Base-by-base conservation (phyloP, 2,888 invertebrate species). In the Nymphalis c-album region DNA sequence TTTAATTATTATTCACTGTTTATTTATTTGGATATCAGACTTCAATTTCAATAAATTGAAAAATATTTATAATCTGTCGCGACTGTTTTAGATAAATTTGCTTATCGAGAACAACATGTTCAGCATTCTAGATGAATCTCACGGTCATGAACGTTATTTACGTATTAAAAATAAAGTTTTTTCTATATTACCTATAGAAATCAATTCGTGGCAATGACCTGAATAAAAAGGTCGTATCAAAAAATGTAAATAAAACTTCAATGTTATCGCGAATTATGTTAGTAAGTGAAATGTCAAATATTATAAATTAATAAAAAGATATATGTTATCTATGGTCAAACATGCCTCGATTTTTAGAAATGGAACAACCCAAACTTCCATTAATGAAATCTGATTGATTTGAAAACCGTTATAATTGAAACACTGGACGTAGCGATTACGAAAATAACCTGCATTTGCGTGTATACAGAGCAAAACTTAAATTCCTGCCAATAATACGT, bases 401-500 rank as follows among this genome's bases (percentile, higher is more conserved):
- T 60, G 47, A 46, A 58, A 62, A 50, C 61, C 40, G 48, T 67
- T 40, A 66, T 68, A 22, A 58, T 63, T 58, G 51, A 62, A 62
- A 60, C 40, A 64, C 40, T 51, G 62, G 55, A 68, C 63, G 57
- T 67, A 64, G 40, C 70, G 67, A 71, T 75, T 73, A 73, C 78
- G 67, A 80, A 84, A 88, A 88, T 88, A 87, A 77, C 80, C 75
- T 79, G 78, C 78, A 75, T 76, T 76, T 75, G 74, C 75, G 75
- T 79, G 77, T 73, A 72, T 74, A 77, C 76, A 71, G 80, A 74
- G 79, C 81, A 84, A 87, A 85, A 83, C 83, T 82, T 79, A 85
- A 87, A 85, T 86, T 84, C 85, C 82, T 80, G 79, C 73, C 76
- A 87, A 86, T 88, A 86, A 87, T 89, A 90, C 76, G 86, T 81